Evolutionary conservation across 2,113 vertebrate genomes (phyloP), one percentile per base, ranked within the genome.

Genomic region (Sander lucioperca): DNA sequence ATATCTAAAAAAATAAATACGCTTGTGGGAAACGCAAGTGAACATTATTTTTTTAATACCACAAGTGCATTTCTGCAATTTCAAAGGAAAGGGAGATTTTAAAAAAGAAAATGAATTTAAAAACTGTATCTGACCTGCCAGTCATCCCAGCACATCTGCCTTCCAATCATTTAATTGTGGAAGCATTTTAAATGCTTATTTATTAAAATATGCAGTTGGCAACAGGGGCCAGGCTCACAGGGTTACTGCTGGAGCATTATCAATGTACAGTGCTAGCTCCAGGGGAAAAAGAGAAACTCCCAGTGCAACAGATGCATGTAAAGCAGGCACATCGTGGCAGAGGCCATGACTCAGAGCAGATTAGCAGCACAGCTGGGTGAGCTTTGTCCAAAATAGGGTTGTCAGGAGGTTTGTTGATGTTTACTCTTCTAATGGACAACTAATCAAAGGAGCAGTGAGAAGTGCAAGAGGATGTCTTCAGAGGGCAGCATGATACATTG

Each of bases 281-380:
- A 21, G 53, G 62, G 73, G 15, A 51, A 71, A 30, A 45, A 72
- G 39, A n/a, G 14, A 39, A 33, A 16, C 69, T 70, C 19, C 23
- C 43, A 50, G 15, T 50, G 47, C 45, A 84, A 79, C 64, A 68
- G 73, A 62, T 69, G 71, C 43, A 84, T 80, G 69, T 56, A 63
- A 77, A 85, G 58, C 58, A 82, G 61, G 39, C 58, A 62, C 21
- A 57, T 5, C 11, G 53, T 30, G 47, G 68, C 53, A 51, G 64
- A 39, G 30, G 61, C 47, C 13, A 23, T 70, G 70, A 81, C 57
- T 85, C 67, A 54, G 59, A 56, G 71, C 58, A 53, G 68, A 74
- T 88, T 56, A 87, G 62, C 67, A 74, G 57, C 53, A 62, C 82
- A 74, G 80, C 74, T 84, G 85, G 48, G n/a, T 8, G 63, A 80